Evolutionary conservation across 2,888 invertebrate genomes (phyloP).

Genomic region (Euspilapteryx auroguttella): DNA sequence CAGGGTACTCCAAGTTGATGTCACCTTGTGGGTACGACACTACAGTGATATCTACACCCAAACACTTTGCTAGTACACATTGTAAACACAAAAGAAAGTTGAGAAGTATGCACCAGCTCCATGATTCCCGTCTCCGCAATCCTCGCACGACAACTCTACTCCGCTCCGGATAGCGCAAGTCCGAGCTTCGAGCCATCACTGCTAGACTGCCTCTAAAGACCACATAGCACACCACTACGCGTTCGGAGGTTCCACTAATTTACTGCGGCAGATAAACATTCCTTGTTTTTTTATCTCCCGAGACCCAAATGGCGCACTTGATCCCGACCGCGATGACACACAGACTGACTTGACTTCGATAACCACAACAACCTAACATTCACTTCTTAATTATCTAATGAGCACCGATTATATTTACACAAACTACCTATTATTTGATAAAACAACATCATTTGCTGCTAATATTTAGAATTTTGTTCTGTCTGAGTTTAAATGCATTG

Average conservation of each 20-base stretch:
- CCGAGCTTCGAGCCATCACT: no score
- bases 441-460: background rate
- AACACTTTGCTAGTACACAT: background rate
- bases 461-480: background rate
- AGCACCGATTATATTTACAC: background rate
- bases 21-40: conserved; percentile 56
- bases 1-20: conserved; percentile 54
- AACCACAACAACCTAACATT: background rate
- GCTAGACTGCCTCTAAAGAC: no score
- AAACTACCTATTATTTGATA: background rate
- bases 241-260: no score
- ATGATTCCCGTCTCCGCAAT: no score
- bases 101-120: no score
- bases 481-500: background rate
- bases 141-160: no score
- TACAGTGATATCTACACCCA: conserved; percentile 18
- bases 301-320: conserved; percentile 43
- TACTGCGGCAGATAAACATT: no score
- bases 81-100: background rate
- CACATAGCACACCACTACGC: no score
- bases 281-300: conserved; percentile 22
- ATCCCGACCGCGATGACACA: conserved; percentile 41
- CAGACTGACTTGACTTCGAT: conserved; percentile 24
- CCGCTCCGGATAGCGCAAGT: no score
- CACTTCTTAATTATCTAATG: background rate